Evolutionary conservation across 2,113 vertebrate genomes (phyloP).

Genomic region (Urocitellus parryii): DNA sequence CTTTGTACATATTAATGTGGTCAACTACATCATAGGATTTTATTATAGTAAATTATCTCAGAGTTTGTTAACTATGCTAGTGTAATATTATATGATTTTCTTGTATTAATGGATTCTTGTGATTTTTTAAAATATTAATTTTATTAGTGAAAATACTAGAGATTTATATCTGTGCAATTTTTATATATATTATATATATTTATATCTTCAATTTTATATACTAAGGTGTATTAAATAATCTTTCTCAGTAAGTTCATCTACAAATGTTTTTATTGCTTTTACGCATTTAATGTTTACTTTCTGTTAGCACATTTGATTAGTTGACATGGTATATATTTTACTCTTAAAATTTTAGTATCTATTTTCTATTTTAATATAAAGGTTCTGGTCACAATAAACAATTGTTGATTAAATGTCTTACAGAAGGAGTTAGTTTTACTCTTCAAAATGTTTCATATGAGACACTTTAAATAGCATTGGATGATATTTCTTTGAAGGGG

Average conservation of each 20-base stretch:
- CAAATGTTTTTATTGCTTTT: not conserved
- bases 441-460: not conserved
- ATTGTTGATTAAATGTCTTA: not conserved
- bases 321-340: not conserved
- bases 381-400: not conserved
- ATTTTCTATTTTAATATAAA: not conserved
- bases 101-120: too few species aligned
- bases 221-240: not conserved
- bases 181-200: not conserved
- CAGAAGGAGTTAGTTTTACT: not conserved
- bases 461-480: not conserved
- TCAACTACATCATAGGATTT: not conserved
- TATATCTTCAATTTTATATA: not conserved
- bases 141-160: not conserved
- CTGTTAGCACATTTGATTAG: not conserved
- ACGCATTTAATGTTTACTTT: too few species aligned
- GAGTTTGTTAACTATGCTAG: not conserved
- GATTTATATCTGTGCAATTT: not conserved
- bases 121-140: not conserved
- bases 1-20: not conserved
- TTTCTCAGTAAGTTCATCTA: not conserved
- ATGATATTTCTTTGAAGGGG: not conserved
- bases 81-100: not conserved
- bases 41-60: not conserved
- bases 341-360: not conserved